Evolutionary conservation across 2,113 vertebrate species (phyloP).

Genomic region (Myodes glareolus): DNA sequence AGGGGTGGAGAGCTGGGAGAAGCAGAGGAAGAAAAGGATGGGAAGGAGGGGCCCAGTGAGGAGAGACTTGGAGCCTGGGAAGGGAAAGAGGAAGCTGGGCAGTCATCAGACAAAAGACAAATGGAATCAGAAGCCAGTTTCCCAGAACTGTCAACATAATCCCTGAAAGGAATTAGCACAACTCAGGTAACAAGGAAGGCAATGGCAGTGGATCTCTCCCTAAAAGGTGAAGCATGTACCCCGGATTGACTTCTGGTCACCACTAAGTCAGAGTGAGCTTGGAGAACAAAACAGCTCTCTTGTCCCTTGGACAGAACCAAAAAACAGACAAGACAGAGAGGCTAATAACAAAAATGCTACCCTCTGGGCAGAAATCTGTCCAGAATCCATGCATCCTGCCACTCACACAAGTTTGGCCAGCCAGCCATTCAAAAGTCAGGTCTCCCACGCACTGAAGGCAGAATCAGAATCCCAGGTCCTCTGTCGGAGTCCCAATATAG

Average conservation of each 20-base stretch:
- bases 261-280: not conserved
- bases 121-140: too few relatives aligned
- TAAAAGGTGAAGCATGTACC: not conserved
- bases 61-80: too few relatives aligned
- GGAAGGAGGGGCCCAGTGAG: too few relatives aligned
- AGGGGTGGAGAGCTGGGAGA: too few relatives aligned
- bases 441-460: not conserved
- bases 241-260: not conserved
- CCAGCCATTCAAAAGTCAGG: not conserved
- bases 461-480: not conserved
- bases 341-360: not conserved
- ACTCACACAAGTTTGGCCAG: not conserved
- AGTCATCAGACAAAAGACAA: too few relatives aligned
- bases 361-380: not conserved
- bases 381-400: not conserved
- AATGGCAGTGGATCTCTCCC: not conserved
- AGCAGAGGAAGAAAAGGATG: too few relatives aligned
- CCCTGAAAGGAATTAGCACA: not conserved
- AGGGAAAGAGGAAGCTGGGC: too few relatives aligned
- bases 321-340: not conserved
- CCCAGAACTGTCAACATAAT: too few relatives aligned
- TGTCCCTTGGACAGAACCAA: not conserved
- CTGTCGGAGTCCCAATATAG: not conserved
- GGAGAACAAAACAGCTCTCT: not conserved
- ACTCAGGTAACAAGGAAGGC: not conserved